Base-by-base conservation (phyloP, 2,113 vertebrate genomes). In the Lagopus muta region DNA sequence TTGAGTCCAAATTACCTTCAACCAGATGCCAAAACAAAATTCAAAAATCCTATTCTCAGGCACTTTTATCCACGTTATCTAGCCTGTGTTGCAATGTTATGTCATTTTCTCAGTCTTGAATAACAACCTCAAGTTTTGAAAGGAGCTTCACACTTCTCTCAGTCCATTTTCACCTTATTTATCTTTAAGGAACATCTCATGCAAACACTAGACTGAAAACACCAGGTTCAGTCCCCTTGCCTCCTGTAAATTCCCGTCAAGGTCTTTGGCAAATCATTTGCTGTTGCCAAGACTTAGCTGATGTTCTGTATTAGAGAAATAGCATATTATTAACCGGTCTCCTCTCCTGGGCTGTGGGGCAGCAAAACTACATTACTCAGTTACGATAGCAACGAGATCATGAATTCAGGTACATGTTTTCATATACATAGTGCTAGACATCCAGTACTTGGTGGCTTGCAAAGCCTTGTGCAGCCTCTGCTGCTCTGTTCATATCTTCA, bases 1-100 rank as follows among this genome's bases (percentile, higher is more conserved):
- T 40, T 42, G 5, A 52, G 42, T 64, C 45, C 18, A 10, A 20
- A 6, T 34, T 62, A 71, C 30, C 38, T 27, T 52, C 8, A 32
- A 10, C 10, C 40, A n/a, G 55, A 55, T 36, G 38, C 12, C 57
- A 78, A 67, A 79, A 66, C 10, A 62, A 82, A 83, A 70, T 62
- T 15, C 11, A 45, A 7, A 66, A 50, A 3, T 66, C 19, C 16
- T 86, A 10, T 20, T 76, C 45, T 89, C 21, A 28, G 24, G 32
- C 20, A 76, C 32, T 22, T 88, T 90, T 75, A 86, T 92, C 32
- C 22, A 16, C 54, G 15, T 25, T 88, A 42, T 42, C 88, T 74
- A 71, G 25, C 25, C 5, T 1, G 5, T 50, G 50, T 62, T 82
- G 60, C 32, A 50, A 60, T 25, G 12, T 42, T 50, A 11, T 43